These are phyloP conservation scores for Stenodera caucasica DNA, from an alignment of 2,888 invertebrate genomes.

Conservation along the genomic window DNA sequence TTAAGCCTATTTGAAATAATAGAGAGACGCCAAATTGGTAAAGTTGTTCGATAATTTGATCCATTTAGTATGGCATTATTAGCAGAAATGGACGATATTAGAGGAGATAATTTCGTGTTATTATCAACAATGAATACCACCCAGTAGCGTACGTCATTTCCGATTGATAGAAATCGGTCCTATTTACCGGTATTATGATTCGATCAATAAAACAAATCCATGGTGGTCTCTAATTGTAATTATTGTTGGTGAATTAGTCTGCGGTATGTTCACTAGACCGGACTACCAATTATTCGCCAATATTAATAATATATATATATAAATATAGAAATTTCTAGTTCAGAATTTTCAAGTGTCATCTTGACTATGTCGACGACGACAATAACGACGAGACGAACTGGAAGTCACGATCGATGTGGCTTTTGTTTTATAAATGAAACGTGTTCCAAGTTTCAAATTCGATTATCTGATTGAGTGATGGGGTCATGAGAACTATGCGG, in stretches of 20 bases:
- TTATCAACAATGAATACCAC: conserved; percentile 49
- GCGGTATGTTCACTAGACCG: conserved; percentile 8
- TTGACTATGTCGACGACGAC: not conserved
- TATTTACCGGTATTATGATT: too few relatives aligned
- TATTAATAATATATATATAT: not conserved
- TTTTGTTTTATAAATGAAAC: conserved; percentile 42
- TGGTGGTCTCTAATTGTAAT: conserved; percentile 14
- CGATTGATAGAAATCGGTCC: conserved; percentile 36
- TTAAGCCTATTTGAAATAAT: conserved; percentile 37
- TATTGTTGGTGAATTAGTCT: conserved; percentile 8
- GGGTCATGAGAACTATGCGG: conserved; percentile 46
- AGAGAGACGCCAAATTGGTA: conserved; percentile 44
- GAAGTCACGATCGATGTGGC: conserved; percentile 29
- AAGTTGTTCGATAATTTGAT: conserved; percentile 44
- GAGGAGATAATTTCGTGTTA: conserved; percentile 46
- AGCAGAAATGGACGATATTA: conserved; percentile 46
- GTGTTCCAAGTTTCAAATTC: conserved; percentile 38
- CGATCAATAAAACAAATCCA: too few relatives aligned
- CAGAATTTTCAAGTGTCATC: conserved; percentile 21
- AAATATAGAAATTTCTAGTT: not conserved
- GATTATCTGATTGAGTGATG: conserved; percentile 46
- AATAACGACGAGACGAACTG: conserved; percentile 12
- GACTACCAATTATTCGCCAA: not conserved
- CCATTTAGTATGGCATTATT: conserved; percentile 47
- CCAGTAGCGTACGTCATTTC: conserved; percentile 51